Percentiles rank a stretch among this genome's conserved stretches.
Evolutionary conservation across 2,888 invertebrate species (phyloP).

Genomic region (Actias luna): DNA sequence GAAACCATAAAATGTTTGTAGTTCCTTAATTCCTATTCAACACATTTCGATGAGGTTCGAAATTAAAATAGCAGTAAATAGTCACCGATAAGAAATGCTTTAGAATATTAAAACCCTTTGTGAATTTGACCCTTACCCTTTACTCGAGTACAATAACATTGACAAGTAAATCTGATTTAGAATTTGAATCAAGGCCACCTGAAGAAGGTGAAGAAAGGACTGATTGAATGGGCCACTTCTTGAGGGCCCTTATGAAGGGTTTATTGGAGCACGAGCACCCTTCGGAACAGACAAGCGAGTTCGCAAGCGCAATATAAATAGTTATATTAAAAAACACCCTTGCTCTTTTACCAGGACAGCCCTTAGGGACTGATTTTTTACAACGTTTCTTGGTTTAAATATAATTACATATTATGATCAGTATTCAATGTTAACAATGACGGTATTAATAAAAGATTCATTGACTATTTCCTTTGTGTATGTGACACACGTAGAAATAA

Average conservation of each 20-base stretch:
- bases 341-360: slow-evolving; percentile 74
- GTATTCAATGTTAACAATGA: slow-evolving; percentile 15
- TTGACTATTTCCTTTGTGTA: slow-evolving; percentile 1
- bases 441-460: background rate
- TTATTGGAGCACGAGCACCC: slow-evolving; percentile 72
- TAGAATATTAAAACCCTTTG: slow-evolving; percentile 58
- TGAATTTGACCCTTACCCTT: slow-evolving; percentile 62
- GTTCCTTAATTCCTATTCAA: slow-evolving; percentile 62
- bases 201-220: slow-evolving; percentile 63
- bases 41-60: slow-evolving; percentile 46
- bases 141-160: slow-evolving; percentile 58
- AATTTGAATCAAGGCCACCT: slow-evolving; percentile 74
- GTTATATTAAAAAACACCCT: slow-evolving; percentile 62
- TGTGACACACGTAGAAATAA: slow-evolving; percentile 1
- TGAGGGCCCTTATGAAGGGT: slow-evolving; percentile 69
- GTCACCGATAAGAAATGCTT: slow-evolving; percentile 59
- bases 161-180: slow-evolving; percentile 71
- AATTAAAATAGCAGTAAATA: slow-evolving; percentile 60
- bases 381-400: slow-evolving; percentile 34
- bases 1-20: slow-evolving; percentile 42
- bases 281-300: slow-evolving; percentile 44
- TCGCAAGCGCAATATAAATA: slow-evolving; percentile 59
- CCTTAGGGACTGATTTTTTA: slow-evolving; percentile 55
- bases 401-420: slow-evolving; percentile 4
- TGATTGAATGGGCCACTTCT: slow-evolving; percentile 66